Evolutionary conservation across 1,140 invertebrate species (phyloP), one percentile per base, ranked within the genome.

Genomic region (Sycobia sp.): DNA sequence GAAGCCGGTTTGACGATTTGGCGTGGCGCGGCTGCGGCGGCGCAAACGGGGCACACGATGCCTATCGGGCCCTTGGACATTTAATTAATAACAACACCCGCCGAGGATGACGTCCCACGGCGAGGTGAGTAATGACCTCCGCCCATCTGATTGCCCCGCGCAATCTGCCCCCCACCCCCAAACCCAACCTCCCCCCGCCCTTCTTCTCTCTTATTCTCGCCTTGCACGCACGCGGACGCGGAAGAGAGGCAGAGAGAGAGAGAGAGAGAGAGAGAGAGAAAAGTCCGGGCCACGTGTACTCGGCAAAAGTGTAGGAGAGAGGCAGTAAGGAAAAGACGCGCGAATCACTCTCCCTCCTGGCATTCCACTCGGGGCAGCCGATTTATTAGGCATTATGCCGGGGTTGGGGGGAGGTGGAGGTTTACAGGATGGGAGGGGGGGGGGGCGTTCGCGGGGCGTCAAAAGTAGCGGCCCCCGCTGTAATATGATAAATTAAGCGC

Each of bases 71-170:
- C n/a, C 72, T 76, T 74, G 74, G 78, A 78, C 78, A 69, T 79
- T 81, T 81, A 81, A 81, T 81, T 81, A 81, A 80, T 80, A 80
- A 81, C 73, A 79, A 81, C 78, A 79, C 78, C 74, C 78, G 73
- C 69, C 69, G 65, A 56, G 73, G 67, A 76, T 77, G 76, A 79
- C 78, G 69, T 80, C 70, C 70, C 72, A 65, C 71, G 73, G 75
- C 75, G 72, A 77, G 73, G 75, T 76, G 78, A 77, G 73, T 81
- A 80, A 81, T 80, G 76, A 73, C 69, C 73, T 75, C 71, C 71
- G 75, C 75, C 76, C 76, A 77, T 78, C 76, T 74, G 76, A 78
- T 80, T 73, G 69, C 72, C 68, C 66, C 62, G 18, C 49, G 32
- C 18, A 18, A 16, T 36, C 49, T 53, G n/a, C n/a, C n/a, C n/a